Evolutionary conservation across 2,113 vertebrate species (phyloP), one percentile per base, ranked within the genome.

Genomic region (Prunella fulvescens): DNA sequence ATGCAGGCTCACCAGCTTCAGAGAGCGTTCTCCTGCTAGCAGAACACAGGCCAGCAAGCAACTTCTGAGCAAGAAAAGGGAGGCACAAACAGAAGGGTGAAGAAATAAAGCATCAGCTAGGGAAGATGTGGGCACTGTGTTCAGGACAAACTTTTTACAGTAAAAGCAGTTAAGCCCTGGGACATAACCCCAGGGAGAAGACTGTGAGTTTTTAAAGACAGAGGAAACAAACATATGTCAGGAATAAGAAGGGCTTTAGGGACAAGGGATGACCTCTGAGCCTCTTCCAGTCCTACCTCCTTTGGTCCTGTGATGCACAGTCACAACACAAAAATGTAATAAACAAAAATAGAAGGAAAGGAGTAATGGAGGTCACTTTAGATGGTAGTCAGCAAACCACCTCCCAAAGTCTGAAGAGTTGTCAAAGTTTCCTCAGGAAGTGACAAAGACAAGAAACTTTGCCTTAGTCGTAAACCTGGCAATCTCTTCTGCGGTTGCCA

Each of bases 371-470:
- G 54, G 74, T 92, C 66, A 48, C 58, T 92, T 60, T 4, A 76
- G 71, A 90, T 24, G 29, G 62, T 12, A 65, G 61, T 74, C 28
- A 80, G 69, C 77, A 88, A 93, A 54, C 39, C 62, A 91, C 13
- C 31, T 86, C 90, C 71, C 67, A 80, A 70, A 94, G 35, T 17
- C 35, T 37, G 67, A 73, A 73, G 50, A 60, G 64, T n/a, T 16
- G 44, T 88, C 85, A 93, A 89, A 95, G 67, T 93, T 97, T 97
- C 94, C 94, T 91, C 87, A 96, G 95, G 94, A 97, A 95, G 93
- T 94, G 90, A 95, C 93, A 93, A 91, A 96, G 88, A 94, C 85
- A 73, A 94, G 90, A 95, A 96, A 88, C 79, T 94, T 76, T n/a
- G 92, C 90, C 90, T 93, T 56, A 92, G 81, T 81, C 17, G 37